A percentile compares a stretch with the other conserved stretches of the same genome.
Conservation (phyloP, 2,113 vertebrate species). For the Pluvialis apricaria region DNA sequence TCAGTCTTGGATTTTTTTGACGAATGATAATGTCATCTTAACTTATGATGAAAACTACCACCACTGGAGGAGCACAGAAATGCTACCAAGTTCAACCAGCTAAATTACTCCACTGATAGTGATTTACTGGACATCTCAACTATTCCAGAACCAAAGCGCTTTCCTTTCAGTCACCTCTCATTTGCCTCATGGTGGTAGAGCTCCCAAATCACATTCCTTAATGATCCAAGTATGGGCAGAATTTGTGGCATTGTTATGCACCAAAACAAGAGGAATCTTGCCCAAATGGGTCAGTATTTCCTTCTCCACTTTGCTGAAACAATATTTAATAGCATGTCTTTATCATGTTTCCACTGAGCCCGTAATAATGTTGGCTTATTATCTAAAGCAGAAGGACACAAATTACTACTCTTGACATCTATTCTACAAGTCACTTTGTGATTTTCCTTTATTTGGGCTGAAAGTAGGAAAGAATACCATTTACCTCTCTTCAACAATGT, state of each 20-base stretch:
- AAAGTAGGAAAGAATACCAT: not conserved
- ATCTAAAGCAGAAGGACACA: not conserved
- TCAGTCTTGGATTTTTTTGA: not conserved
- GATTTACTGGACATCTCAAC: not conserved
- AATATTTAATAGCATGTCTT: not conserved
- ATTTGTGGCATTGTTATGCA: not conserved
- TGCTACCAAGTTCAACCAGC: not conserved
- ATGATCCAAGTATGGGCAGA: not conserved
- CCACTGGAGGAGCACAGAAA: not conserved
- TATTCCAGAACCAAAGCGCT: not conserved
- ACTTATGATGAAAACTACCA: not conserved
- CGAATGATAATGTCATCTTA: not conserved
- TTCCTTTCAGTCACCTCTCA: not conserved
- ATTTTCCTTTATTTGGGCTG: not conserved
- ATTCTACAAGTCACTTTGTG: not conserved
- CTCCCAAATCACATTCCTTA: not conserved
- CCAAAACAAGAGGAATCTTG: not conserved
- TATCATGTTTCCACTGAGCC: not conserved
- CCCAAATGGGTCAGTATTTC: not conserved
- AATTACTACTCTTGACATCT: not conserved
- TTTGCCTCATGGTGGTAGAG: not conserved
- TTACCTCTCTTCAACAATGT: not conserved
- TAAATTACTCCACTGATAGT: not conserved
- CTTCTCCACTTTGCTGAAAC: not conserved
- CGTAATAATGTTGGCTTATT: not conserved